Evolutionary conservation across 2,113 vertebrate species (phyloP).

Genomic region (Sceloporus tristichus): DNA sequence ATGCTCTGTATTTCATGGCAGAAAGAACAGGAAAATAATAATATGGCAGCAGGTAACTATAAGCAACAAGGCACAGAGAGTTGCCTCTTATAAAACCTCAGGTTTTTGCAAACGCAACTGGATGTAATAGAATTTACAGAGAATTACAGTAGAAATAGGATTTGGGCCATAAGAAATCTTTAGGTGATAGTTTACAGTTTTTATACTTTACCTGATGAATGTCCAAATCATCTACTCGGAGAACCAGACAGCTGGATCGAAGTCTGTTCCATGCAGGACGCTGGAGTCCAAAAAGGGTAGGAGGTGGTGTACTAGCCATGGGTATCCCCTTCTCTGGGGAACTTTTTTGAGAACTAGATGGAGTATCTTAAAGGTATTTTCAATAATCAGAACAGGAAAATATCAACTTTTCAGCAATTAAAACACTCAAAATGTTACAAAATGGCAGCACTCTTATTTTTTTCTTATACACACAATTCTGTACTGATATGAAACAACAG

Average conservation of each 20-base stretch:
- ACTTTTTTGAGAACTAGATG: slow-evolving; percentile 71
- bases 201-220: slow-evolving; percentile 88
- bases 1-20: neutral
- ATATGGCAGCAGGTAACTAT: neutral
- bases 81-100: neutral
- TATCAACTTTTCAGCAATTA: slow-evolving; percentile 1
- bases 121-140: neutral
- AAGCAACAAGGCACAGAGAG: neutral
- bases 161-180: neutral
- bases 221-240: slow-evolving; percentile 93
- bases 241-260: slow-evolving; percentile 91
- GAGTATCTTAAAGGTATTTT: slow-evolving; percentile 51
- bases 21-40: neutral
- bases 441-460: neutral
- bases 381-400: slow-evolving; percentile 32
- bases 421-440: neutral
- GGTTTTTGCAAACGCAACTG: neutral
- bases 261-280: slow-evolving; percentile 85
- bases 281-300: slow-evolving; percentile 40
- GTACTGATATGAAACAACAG: slow-evolving; percentile 11
- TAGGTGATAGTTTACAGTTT: no score
- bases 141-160: neutral
- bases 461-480: accelerated
- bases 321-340: slow-evolving; percentile 62
- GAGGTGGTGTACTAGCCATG: slow-evolving; percentile 46